Percentiles rank a stretch among this genome's conserved stretches.
Evolutionary conservation across 1,140 invertebrate genomes (phyloP).

Genomic region (Contarinia nasturtii): DNA sequence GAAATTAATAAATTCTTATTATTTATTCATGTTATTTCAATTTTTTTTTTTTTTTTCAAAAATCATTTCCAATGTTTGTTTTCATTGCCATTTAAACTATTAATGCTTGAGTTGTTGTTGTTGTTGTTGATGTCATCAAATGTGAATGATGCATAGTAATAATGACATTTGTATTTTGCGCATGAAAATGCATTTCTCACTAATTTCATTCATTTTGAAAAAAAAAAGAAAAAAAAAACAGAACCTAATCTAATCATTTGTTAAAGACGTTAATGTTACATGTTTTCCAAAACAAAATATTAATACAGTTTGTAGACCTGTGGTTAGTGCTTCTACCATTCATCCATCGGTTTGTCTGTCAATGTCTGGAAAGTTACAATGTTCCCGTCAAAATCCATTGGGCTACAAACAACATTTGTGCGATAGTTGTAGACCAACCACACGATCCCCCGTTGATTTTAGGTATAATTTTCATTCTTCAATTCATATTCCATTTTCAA

Average conservation of each 20-base stretch:
- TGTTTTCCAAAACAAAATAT: neutral
- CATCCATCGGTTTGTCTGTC: slow-evolving; percentile 32
- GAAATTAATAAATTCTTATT: neutral
- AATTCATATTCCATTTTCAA: neutral
- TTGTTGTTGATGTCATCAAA: neutral
- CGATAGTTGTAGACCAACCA: slow-evolving; percentile 38
- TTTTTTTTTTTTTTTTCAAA: neutral
- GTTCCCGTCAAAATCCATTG: slow-evolving; percentile 35
- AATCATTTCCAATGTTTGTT: neutral
- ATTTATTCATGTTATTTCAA: too few relatives aligned
- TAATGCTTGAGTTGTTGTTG: neutral
- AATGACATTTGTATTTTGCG: too few relatives aligned
- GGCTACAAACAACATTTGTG: slow-evolving; percentile 31
- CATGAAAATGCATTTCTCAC: too few relatives aligned
- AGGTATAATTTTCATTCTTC: slow-evolving; percentile 16
- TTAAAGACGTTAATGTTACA: slow-evolving; percentile 3
- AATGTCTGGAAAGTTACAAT: slow-evolving; percentile 17
- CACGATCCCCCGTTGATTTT: slow-evolving; percentile 65
- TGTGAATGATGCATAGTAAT: too few relatives aligned
- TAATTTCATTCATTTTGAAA: too few relatives aligned
- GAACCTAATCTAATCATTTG: too few relatives aligned
- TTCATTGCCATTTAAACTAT: neutral
- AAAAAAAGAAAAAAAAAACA: too few relatives aligned
- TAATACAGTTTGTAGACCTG: slow-evolving; percentile 12
- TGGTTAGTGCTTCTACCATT: slow-evolving; percentile 36